phyloP scores from a whole-genome alignment of 2,797 vertebrate genomes.

The Hypotaenidia philippensis region DNA sequence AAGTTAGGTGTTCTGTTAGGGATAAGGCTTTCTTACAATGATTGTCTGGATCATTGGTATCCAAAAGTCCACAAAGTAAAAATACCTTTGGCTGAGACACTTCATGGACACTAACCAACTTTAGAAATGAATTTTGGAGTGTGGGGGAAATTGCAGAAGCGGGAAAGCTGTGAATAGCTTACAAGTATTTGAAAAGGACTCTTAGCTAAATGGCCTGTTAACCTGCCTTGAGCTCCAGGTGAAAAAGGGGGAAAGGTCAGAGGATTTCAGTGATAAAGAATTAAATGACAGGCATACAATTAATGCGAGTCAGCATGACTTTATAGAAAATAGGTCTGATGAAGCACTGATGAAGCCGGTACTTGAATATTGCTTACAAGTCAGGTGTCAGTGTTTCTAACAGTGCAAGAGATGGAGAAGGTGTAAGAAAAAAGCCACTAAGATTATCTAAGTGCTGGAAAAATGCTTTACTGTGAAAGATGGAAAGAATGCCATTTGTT shows the following conservation, averaged over 20 bases:
- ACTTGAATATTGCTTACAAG: not conserved
- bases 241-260: not conserved
- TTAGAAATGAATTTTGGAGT: not conserved
- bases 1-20: not conserved
- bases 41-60: not conserved
- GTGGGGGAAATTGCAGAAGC: not conserved
- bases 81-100: not conserved
- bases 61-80: not conserved
- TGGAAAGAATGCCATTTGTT: not conserved
- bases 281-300: not conserved
- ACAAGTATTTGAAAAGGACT: not conserved
- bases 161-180: not conserved
- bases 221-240: not conserved
- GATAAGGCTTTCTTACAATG: not conserved
- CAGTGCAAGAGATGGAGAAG: not conserved
- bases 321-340: not conserved
- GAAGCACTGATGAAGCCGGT: not conserved
- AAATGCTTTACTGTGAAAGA: not conserved
- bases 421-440: not conserved
- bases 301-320: not conserved
- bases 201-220: not conserved
- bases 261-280: not conserved
- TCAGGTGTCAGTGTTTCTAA: not conserved
- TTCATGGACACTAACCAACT: not conserved
- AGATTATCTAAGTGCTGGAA: not conserved